Evolutionary conservation across 2,797 vertebrate genomes (phyloP), one percentile per base, ranked within the genome.

Genomic region (Benthosema pterotum): DNA sequence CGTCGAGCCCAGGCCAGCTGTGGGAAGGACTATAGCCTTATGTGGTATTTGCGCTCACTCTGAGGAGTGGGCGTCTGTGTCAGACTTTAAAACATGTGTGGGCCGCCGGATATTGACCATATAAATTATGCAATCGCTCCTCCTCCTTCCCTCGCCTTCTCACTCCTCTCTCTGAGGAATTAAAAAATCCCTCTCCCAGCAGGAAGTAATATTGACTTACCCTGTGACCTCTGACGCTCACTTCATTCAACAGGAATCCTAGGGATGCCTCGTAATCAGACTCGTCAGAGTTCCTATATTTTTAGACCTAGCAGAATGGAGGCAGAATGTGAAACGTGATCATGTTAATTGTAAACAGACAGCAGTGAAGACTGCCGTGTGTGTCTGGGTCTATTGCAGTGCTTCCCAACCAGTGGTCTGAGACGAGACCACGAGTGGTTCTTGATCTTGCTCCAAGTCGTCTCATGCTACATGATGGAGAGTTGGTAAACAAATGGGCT

Each of bases 121-220:
- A 46, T 38, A 22, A 53, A 57, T 51, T 59, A 71, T 22, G 48
- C 63, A 71, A 72, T 66, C 65, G 67, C 69, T 83, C 46, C 59
- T 72, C 85, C 78, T 83, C 46, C 59, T 75, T 86, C 78, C 63
- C 54, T 52, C 57, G 19, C n/a, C 77, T 69, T 68, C 57, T 72
- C 70, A 78, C 81, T 87, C 56, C 68, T 86, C 83, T 88, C 84
- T 88, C 84, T 63, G 52, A 82, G 87, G 89, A 90, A 57, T 90
- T 80, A 2, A 88, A 74, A 49, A 87, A 88, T 90, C 86, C 77
- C 45, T 38, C 12, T 56, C 74, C n/a, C 56, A 74, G 80, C 77
- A 80, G 83, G 80, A 92, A 87, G 45, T 42, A 42, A 45, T 61
- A 77, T 60, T 79, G 72, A 54, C 61, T 60, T 7, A 54, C 48